Conservation (phyloP, 2,888 invertebrate genomes). For the Petrophora chlorosata region DNA sequence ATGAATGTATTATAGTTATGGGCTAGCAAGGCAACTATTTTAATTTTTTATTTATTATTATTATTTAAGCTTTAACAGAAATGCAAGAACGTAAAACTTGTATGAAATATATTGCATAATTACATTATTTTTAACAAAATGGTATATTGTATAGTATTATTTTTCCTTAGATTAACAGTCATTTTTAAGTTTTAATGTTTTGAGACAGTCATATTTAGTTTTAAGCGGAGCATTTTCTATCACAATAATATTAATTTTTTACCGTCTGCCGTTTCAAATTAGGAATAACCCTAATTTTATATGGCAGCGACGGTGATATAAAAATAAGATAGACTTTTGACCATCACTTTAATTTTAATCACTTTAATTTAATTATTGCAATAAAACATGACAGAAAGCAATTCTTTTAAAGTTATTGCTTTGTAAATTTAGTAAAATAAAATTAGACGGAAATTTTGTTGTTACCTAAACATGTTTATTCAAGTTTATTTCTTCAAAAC, state of each 20-base stretch:
- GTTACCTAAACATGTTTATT: no score
- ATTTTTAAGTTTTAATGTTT: constrained; percentile 8
- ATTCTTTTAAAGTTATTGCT: no score
- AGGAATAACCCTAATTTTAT: no score
- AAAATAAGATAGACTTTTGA: no score
- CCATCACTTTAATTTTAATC: no score
- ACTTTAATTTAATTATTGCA: no score
- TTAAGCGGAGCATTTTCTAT: constrained; percentile 10
- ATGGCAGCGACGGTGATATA: no score
- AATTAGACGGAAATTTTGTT: no score
- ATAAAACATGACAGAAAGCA: no score
- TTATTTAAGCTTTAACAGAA: constrained; percentile 8
- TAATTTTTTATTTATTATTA: constrained; percentile 9
- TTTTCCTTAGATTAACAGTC: constrained; percentile 2
- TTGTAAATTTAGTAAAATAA: no score
- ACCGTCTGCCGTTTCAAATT: no score
- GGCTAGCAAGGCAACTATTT: neutral
- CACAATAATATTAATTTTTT: constrained; percentile 8
- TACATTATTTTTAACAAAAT: constrained; percentile 6
- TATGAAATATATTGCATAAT: constrained; percentile 20
- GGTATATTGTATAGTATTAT: constrained; percentile 4
- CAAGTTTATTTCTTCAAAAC: no score
- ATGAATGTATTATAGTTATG: neutral
- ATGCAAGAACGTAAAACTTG: constrained; percentile 10
- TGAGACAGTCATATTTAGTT: constrained; percentile 17